Base-by-base conservation (phyloP, 1,140 invertebrate species). In the Babylonia areolata region DNA sequence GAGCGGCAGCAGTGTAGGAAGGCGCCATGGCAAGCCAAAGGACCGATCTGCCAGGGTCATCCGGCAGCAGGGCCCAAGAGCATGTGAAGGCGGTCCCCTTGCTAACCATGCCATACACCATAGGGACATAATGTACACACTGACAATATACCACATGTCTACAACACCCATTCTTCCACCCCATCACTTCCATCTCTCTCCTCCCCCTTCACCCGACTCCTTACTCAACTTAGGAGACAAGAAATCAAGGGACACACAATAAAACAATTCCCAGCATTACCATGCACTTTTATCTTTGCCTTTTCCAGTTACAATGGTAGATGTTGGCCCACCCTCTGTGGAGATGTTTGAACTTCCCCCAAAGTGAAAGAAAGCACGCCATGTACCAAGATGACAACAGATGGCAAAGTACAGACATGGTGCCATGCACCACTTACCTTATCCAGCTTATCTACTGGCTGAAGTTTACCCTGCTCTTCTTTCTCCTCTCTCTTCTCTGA, bases 31-130 rank as follows among this genome's bases (percentile, higher is more conserved):
- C 31, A 75, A 73, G 64, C 82, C 71, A 84, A 75, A 64, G 58
- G 58, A 64, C 5, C 15, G 58, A 64, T 40, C 31, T 69, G 58
- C 23, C 3, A 6, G 37, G 37, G 39, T 84, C 82, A 84, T 84
- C 82, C 82, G 31, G 82, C 64, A 31, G 82, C 64, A n/a, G 82
- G 82, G 82, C 82, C 82, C 82, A 84, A 75, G 82, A 28, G 82
- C 82, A 64, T 84, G 64, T 84, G 64, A 84, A 42, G 35, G 58
- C 64, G 35, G 64, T 73, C 37, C 64, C 64, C 82, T 84, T 35
- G 35, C 82, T 84, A 84, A 69, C 69, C 64, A 84, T 84, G 58
- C 69, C 82, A 84, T 46, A 84, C 37, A 84, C 82, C 82, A 84
- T 33, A 54, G 37, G 33, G 81, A 39, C 31, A 77, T 40, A 12